Conservation (phyloP, 2,113 vertebrate genomes). For the Eudyptes chrysolophus region DNA sequence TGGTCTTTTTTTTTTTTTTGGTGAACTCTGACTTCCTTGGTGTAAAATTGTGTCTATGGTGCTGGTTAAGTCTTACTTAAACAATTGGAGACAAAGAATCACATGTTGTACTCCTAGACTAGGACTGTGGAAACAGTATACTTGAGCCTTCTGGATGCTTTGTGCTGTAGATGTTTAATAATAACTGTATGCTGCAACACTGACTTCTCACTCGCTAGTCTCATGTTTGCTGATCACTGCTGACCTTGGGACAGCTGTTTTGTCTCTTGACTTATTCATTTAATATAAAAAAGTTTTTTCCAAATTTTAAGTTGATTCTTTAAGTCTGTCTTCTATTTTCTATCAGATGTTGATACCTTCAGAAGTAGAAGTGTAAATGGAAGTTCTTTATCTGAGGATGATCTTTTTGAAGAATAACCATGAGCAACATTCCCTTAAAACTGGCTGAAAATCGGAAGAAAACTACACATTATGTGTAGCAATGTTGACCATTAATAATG, state of each 20-base stretch:
- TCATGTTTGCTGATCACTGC: background rate
- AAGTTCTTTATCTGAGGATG: background rate
- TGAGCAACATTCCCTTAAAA: background rate
- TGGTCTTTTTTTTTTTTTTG: no score
- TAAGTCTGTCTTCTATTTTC: background rate
- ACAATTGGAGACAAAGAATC: background rate
- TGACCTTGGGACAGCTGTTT: background rate
- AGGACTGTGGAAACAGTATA: background rate
- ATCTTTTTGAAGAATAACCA: background rate
- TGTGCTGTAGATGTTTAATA: background rate
- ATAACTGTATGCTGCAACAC: background rate
- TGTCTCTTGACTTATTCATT: background rate
- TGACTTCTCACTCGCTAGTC: background rate
- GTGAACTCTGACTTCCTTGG: background rate
- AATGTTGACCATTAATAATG: background rate
- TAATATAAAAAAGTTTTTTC: background rate
- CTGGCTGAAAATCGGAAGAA: background rate
- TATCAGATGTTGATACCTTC: background rate
- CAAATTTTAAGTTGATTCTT: background rate
- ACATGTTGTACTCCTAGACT: background rate
- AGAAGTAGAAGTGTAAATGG: background rate
- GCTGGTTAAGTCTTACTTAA: background rate
- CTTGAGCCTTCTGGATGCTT: background rate
- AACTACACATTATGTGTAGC: no score
- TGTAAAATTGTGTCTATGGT: background rate